Conservation (phyloP, 2,113 vertebrate species). For the Addax nasomaculatus region DNA sequence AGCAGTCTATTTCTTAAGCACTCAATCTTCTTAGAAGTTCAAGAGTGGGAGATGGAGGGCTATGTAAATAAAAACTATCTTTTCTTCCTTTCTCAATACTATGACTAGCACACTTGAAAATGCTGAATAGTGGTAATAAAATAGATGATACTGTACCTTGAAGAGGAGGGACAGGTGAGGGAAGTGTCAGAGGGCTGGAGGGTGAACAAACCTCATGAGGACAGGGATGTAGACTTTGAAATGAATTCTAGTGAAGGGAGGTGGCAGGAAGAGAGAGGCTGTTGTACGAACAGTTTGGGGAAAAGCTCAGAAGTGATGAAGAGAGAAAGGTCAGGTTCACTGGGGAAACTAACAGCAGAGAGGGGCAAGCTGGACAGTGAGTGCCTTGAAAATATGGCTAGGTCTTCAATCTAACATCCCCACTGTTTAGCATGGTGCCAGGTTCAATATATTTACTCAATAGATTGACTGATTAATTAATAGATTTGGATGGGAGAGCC, state of each 20-base stretch:
- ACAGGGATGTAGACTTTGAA: neutral
- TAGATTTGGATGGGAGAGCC: neutral
- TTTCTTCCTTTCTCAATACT: neutral
- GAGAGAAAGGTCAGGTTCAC: neutral
- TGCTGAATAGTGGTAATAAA: too few species aligned
- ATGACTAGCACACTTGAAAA: neutral
- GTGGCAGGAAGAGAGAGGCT: neutral
- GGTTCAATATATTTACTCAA: neutral
- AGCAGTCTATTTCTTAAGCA: neutral
- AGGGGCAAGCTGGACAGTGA: neutral
- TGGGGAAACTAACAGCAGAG: neutral
- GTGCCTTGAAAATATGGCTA: neutral
- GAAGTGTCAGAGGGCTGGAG: neutral
- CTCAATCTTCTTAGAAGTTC: neutral
- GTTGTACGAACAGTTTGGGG: neutral
- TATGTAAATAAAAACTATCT: neutral
- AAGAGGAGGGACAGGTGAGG: neutral
- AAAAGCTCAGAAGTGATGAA: neutral
- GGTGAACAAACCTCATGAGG: neutral
- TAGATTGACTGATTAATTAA: neutral
- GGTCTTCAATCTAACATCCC: neutral
- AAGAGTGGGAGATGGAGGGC: neutral
- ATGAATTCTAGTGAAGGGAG: neutral
- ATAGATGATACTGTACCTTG: neutral
- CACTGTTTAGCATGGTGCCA: neutral